Evolutionary conservation across 2,113 vertebrate species (phyloP).

Genomic region (Onychostoma macrolepis): DNA sequence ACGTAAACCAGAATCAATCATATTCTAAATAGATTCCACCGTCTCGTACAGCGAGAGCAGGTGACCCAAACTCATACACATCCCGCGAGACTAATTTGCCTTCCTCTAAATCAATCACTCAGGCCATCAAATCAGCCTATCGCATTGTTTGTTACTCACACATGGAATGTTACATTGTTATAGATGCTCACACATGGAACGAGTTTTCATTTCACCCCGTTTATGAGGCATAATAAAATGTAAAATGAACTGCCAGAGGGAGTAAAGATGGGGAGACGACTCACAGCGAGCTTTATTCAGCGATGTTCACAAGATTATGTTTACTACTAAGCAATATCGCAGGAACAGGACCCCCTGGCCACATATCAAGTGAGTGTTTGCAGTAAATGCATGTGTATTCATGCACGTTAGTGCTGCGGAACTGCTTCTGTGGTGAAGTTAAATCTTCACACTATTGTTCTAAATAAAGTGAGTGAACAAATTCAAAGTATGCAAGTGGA

Average conservation of each 20-base stretch:
- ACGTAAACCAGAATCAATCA: slow-evolving; percentile 2
- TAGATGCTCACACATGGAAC: slow-evolving; percentile 17
- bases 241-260: slow-evolving; percentile 43
- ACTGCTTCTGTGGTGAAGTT: background rate
- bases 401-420: background rate
- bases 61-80: slow-evolving; percentile 24
- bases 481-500: slow-evolving; percentile 4
- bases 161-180: too few relatives aligned
- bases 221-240: slow-evolving; percentile 45
- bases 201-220: slow-evolving; percentile 28
- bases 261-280: slow-evolving; percentile 10
- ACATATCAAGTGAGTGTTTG: slow-evolving; percentile 14
- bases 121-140: slow-evolving; percentile 32
- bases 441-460: slow-evolving; percentile 19
- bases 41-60: background rate
- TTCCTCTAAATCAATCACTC: slow-evolving; percentile 40
- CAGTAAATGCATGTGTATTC: background rate
- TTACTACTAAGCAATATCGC: slow-evolving; percentile 25
- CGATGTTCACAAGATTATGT: slow-evolving; percentile 25
- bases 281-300: slow-evolving; percentile 22
- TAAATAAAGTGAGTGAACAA: background rate
- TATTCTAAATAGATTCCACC: slow-evolving; percentile 9
- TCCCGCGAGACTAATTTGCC: slow-evolving; percentile 28
- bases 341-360: slow-evolving; percentile 24
- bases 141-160: slow-evolving; percentile 38